These are phyloP conservation scores for Masnerella sp. DNA, from an alignment of 2,888 invertebrate species.

Conservation along the genomic window DNA sequence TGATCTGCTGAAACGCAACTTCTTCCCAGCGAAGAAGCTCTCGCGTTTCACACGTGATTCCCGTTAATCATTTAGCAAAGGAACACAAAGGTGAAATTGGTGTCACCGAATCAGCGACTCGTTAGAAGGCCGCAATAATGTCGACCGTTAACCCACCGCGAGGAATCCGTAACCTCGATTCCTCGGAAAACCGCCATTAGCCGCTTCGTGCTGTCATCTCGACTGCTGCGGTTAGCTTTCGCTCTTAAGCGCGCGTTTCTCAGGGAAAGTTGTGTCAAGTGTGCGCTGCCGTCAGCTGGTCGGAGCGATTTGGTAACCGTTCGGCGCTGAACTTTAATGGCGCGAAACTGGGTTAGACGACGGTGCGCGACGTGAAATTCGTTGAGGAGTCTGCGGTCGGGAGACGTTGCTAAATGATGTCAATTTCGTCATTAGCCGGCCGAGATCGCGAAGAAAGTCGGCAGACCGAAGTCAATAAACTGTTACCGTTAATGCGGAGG, in stretches of 20 bases:
- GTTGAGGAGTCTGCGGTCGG: neutral
- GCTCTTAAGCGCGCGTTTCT: conserved; percentile 4
- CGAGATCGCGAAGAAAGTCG: neutral
- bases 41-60: neutral
- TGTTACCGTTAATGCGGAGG: neutral
- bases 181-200: conserved; percentile 27
- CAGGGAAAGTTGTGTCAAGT: conserved; percentile 23
- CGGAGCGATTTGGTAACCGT: neutral
- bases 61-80: neutral
- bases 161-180: conserved; percentile 52
- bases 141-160: conserved; percentile 54
- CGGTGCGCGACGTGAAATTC: too few species aligned
- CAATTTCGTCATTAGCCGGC: neutral
- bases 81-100: conserved; percentile 39
- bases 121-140: conserved; percentile 40
- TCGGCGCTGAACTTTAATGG: too few species aligned
- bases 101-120: conserved; percentile 51
- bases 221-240: conserved; percentile 21
- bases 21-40: too few species aligned
- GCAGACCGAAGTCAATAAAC: neutral
- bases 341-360: too few species aligned
- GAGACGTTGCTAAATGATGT: neutral
- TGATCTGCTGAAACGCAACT: too few species aligned
- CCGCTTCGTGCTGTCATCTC: conserved; percentile 8
- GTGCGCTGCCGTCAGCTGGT: neutral